These are phyloP conservation scores for Phataginus tricuspis DNA, from an alignment of 2,797 vertebrate species.

Conservation along the genomic window DNA sequence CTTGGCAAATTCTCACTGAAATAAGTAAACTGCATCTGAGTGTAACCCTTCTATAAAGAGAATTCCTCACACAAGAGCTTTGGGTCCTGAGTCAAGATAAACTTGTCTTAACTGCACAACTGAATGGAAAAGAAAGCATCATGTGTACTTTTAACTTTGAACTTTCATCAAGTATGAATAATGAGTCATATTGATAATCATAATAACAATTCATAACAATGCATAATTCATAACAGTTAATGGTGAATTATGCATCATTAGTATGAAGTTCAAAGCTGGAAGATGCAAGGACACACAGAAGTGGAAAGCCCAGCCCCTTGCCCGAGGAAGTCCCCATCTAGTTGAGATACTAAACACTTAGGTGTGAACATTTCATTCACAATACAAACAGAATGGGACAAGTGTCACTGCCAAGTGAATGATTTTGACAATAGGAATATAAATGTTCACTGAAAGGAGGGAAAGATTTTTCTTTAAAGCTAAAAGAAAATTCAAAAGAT, in stretches of 20 bases:
- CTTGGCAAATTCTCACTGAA: slow-evolving; percentile 10
- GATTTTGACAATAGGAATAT: slow-evolving; percentile 18
- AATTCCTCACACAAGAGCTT: neutral
- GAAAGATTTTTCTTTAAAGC: neutral
- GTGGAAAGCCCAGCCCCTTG: neutral
- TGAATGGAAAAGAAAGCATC: neutral
- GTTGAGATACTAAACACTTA: neutral
- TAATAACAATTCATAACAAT: slow-evolving; percentile 58
- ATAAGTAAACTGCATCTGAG: slow-evolving; percentile 19
- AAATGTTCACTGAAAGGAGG: neutral
- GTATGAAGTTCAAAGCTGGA: slow-evolving; percentile 26
- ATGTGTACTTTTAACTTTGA: slow-evolving; percentile 25
- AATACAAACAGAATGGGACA: neutral
- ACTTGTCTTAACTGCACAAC: neutral
- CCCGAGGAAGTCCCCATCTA: neutral
- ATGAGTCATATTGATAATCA: slow-evolving; percentile 31
- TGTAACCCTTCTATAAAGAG: slow-evolving; percentile 38
- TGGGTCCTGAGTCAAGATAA: slow-evolving; percentile 4
- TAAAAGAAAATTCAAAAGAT: neutral
- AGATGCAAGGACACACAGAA: slow-evolving; percentile 18
- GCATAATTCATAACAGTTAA: slow-evolving; percentile 34
- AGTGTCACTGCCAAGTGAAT: neutral
- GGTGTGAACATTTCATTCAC: neutral
- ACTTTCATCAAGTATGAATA: slow-evolving; percentile 49
- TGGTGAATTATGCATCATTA: slow-evolving; percentile 26